Evolutionary conservation across 1,140 invertebrate species (phyloP), one percentile per base, ranked within the genome.

Genomic region (Calosoma granatense): DNA sequence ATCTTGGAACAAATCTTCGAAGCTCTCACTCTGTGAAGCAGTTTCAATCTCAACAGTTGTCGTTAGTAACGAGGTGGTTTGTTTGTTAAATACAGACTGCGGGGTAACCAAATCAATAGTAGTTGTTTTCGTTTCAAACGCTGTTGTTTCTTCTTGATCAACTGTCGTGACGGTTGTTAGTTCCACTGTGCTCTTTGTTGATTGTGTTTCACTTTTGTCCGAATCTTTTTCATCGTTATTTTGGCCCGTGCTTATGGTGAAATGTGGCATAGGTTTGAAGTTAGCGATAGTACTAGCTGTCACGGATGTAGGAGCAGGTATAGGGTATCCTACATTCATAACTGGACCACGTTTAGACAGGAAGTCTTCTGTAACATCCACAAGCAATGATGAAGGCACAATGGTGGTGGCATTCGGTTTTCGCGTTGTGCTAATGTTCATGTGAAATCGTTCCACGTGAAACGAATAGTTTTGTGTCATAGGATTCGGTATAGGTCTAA

Each of bases 401-500:
- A 30, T 53, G 11, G 52, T 30, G 1, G 26, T 54, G 1, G 36
- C 41, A 39, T 56, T 59, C 19, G 54, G 22, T 17, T n/a, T 54
- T 1, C 12, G 30, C n/a, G 47, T 21, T 20, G 41, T 15, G 1
- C 51, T 57, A 14, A 53, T 41, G 23, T 60, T 57, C 1, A 60
- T 43, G 19, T 60, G 3, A 22, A 41, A 2, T 54, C 22, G 51
- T 58, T 20, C 17, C 15, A 23, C 41, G 9, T 43, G 6, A 19
- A n/a, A 9, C 4, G 55, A 6, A 19, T 20, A 19, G 9, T 47
- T 15, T 6, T 22, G 57, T 61, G 66, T 70, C 22, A 60, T 64
- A n/a, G 83, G 82, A 73, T 83, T 74, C 39, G 67, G 60, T 36
- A 86, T 86, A 0, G 86, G 86, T 55, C 74, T 76, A 61, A 90